A percentile compares a stretch with the other conserved stretches of the same genome.
Conservation (phyloP, 2,113 vertebrate genomes). For the Hippocampus comes region DNA sequence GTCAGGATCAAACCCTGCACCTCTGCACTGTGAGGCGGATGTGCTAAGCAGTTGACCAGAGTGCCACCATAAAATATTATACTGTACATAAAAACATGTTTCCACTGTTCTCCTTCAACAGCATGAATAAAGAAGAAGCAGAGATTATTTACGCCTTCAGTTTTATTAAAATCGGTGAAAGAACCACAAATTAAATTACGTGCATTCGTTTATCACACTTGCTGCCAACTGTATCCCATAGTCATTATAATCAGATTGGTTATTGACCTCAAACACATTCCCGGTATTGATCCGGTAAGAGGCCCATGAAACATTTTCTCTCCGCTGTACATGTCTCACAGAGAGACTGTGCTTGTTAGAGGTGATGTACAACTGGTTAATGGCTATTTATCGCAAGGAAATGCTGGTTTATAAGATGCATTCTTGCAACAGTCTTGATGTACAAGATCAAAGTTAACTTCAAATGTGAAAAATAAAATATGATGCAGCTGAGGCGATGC, state of each 20-base stretch:
- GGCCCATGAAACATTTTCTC: conserved; percentile 38
- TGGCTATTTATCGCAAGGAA: conserved; percentile 1
- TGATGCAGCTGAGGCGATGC: too few species aligned
- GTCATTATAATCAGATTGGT: conserved; percentile 62
- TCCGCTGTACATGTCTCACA: conserved; percentile 3
- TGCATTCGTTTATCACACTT: background rate
- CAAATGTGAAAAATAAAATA: background rate
- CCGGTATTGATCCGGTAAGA: conserved; percentile 38
- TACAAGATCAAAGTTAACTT: background rate
- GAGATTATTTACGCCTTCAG: background rate
- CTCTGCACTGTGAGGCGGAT: too few species aligned
- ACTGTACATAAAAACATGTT: too few species aligned
- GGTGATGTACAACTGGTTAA: background rate
- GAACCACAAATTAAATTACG: background rate
- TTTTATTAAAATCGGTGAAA: conserved; percentile 17
- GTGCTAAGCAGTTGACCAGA: too few species aligned
- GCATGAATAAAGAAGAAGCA: background rate
- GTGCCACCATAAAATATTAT: too few species aligned
- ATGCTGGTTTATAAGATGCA: conserved; percentile 4
- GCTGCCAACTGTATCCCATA: conserved; percentile 33
- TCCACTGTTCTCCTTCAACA: too few species aligned
- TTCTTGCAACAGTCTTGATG: conserved; percentile 12
- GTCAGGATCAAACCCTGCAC: too few species aligned
- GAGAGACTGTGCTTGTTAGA: background rate
- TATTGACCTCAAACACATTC: conserved; percentile 46